Base-by-base conservation (phyloP, 2,888 invertebrate species). In the Eristalinus sepulchralis region DNA sequence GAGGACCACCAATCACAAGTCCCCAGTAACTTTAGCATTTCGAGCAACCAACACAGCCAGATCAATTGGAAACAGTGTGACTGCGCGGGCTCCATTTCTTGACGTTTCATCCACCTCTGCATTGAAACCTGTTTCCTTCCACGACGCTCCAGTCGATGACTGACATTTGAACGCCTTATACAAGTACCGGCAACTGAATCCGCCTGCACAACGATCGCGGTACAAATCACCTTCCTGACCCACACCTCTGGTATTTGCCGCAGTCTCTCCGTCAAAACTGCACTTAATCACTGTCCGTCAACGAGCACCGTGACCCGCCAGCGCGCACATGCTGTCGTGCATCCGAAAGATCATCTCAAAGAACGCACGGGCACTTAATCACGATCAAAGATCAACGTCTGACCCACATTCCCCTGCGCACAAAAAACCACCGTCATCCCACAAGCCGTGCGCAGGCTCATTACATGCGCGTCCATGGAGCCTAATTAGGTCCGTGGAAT, bases 361-460 rank as follows among this genome's bases (percentile, higher is more conserved):
- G 47, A 68, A 68, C 67, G 60, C 76, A 68, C 62, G 0, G 68
- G 31, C 77, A 77, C 77, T 70, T 63, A 68, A 77, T 77, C 77
- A 70, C 62, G 27, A 60, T 66, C 57, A 66, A 67, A 27, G 24
- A 60, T 47, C 66, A 66, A 62, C 33, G 62, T 55, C 31, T 70
- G 77, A 77, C 77, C 77, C 68, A 77, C 77, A 77, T 77, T 68
- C 60, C 60, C n/a, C 13, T 20, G 47, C 24, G 62, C n/a, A 47
- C 66, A 47, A 36, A 39, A 66, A 66, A 17, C 47, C 47, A n/a
- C 17, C 5, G 33, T 34, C 67, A 60, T 60, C 53, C 24, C 67
- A 60, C 34, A 53, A 67, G 33, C 24, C 47, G 31, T n/a, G n/a
- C 24, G 22, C 47, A 60, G 60, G 53, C 53, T 68, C 67, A 60